phyloP scores from a whole-genome alignment of 2,113 vertebrate genomes.

The Sinocyclocheilus rhinocerous region DNA sequence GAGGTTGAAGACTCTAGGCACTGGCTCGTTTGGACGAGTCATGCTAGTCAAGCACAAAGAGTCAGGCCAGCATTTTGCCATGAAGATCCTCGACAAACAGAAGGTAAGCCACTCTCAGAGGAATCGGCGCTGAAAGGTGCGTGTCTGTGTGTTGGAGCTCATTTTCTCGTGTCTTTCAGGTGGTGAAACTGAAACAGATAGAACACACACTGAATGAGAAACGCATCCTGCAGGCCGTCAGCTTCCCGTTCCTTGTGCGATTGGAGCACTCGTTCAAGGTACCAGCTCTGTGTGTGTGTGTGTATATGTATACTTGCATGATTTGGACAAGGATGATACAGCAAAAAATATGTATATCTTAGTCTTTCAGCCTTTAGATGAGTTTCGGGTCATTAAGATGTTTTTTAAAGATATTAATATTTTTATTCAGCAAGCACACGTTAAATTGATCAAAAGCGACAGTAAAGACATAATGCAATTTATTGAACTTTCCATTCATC shows the following conservation, averaged over 20 bases:
- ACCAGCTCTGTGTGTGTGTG: neutral
- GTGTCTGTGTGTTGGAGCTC: neutral
- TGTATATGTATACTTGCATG: neutral
- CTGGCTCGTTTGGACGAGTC: conserved; percentile 91
- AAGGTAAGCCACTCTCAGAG: conserved; percentile 75
- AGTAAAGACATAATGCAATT: no score
- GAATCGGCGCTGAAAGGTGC: neutral
- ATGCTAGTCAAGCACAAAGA: conserved; percentile 93
- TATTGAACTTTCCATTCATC: neutral
- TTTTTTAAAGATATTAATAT: no score
- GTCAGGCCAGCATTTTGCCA: conserved; percentile 86
- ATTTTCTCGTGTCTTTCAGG: conserved; percentile 64
- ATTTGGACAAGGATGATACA: neutral
- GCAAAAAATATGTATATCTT: neutral
- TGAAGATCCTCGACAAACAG: conserved; percentile 97
- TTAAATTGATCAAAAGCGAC: neutral
- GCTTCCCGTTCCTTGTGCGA: conserved; percentile 89
- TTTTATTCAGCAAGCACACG: neutral
- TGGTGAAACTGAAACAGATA: conserved; percentile 95
- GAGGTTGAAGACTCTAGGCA: conserved; percentile 90
- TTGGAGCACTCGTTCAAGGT: conserved; percentile 96
- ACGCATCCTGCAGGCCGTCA: conserved; percentile 91
- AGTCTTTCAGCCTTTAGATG: neutral
- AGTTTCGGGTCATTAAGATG: no score
- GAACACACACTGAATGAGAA: conserved; percentile 95